Conservation (phyloP, 2,113 vertebrate genomes). For the Chionis minor region DNA sequence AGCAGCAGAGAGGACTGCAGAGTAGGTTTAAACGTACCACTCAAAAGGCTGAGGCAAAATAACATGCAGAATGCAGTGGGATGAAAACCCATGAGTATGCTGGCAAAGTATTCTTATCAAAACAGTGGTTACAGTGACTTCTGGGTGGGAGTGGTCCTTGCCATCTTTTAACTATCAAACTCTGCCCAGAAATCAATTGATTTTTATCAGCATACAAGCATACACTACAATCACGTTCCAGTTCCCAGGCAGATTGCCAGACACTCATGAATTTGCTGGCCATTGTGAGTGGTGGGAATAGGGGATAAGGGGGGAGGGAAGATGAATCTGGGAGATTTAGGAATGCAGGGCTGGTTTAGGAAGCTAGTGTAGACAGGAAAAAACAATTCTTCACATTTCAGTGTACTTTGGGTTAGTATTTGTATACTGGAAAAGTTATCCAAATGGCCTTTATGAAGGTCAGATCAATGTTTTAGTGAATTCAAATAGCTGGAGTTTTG, state of each 20-base stretch:
- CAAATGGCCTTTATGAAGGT: not conserved
- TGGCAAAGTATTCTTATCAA: not conserved
- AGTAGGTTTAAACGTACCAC: not conserved
- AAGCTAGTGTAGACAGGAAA: not conserved
- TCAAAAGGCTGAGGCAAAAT: not conserved
- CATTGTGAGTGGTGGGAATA: not conserved
- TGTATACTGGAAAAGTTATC: not conserved
- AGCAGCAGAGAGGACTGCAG: not conserved
- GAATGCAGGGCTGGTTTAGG: not conserved
- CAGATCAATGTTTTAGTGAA: not conserved
- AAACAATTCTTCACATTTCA: not conserved
- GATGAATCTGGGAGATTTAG: not conserved
- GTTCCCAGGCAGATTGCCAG: not conserved
- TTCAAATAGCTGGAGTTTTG: not conserved
- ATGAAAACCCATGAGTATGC: not conserved
- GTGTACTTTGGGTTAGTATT: not conserved
- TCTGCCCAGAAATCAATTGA: not conserved
- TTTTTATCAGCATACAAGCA: not conserved
- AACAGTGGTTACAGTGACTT: not conserved
- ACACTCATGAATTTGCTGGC: not conserved
- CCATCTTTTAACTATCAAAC: not conserved
- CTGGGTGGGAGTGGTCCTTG: not conserved
- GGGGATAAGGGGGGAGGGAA: not conserved
- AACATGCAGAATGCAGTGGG: fast-evolving
- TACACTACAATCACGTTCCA: not conserved